These are phyloP conservation scores for Sitta carolinensis DNA, from an alignment of 2,797 vertebrate genomes.

Conservation along the genomic window DNA sequence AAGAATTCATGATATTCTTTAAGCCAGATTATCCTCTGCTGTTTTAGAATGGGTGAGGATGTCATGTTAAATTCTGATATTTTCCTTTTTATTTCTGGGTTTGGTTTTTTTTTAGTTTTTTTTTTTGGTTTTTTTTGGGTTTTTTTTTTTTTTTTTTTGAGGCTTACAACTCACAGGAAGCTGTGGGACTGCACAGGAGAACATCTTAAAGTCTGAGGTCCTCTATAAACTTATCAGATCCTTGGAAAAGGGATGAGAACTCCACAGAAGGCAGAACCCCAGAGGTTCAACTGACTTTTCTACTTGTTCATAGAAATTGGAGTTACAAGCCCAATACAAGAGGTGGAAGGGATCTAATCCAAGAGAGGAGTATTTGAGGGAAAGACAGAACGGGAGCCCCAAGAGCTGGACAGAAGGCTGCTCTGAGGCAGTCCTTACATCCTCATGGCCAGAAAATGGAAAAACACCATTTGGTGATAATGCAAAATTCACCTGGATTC, in stretches of 20 bases:
- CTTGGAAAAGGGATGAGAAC: background rate
- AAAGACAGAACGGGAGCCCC: background rate
- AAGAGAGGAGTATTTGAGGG: background rate
- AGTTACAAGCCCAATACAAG: background rate
- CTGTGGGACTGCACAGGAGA: background rate
- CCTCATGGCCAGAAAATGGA: rapidly evolving
- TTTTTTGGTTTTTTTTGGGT: background rate
- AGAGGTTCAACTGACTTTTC: background rate
- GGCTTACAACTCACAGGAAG: background rate
- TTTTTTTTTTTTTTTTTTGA: background rate
- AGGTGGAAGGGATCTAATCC: background rate
- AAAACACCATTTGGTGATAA: rapidly evolving
- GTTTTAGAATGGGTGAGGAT: background rate
- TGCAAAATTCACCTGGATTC: background rate
- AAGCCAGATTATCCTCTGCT: background rate
- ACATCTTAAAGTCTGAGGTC: background rate
- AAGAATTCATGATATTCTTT: background rate
- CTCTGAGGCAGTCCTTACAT: background rate
- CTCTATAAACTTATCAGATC: background rate
- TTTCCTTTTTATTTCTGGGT: background rate
- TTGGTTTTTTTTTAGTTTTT: background rate
- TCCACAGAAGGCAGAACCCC: background rate
- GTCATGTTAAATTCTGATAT: background rate
- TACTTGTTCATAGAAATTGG: background rate
- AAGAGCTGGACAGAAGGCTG: background rate